Base-by-base conservation (phyloP, 2,888 invertebrate genomes). In the Plebejus anna region DNA sequence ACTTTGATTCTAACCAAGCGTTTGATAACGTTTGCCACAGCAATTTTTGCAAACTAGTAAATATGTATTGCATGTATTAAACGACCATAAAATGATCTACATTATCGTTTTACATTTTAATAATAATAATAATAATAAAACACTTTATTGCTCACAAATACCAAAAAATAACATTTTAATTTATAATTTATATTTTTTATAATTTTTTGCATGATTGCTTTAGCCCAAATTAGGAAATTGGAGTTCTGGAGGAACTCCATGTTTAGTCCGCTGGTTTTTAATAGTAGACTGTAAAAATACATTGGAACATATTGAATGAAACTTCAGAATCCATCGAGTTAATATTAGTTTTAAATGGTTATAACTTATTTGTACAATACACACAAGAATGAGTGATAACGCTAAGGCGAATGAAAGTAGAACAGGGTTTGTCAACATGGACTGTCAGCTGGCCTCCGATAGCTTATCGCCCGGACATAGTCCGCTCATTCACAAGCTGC, bases 391-490 rank as follows among this genome's bases (percentile, higher is more conserved):
- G 76, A 75, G 16, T 22, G 83, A 91, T 90, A 91, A 90, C 86
- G 84, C 84, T 85, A 89, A 92, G 86, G 83, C 82, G 81, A 88
- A 87, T 84, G 89, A 91, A 93, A 92, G 91, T 93, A 85, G 92
- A 90, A 89, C 93, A 90, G 91, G 90, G 92, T 91, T 92, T 93
- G 93, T 93, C 92, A 92, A 92, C 90, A 90, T 86, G 89, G 88
- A 87, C 87, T 86, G 88, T 92, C 92, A 93, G 92, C 92, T 92
- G 92, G 92, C 92, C 91, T 89, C 83, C 88, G 93, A 93, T 93
- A 94, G 90, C 91, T 94, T 94, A 94, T 93, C 93, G 87, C 86
- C 86, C 91, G 93, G 92, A 92, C 93, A 92, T 89, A 93, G 93
- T 93, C 93, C 93, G 89, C 87, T 91, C 93, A 94, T 94, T 94